Evolutionary conservation across 2,797 vertebrate species (phyloP).

Genomic region (Pantherophis alleghaniensis): DNA sequence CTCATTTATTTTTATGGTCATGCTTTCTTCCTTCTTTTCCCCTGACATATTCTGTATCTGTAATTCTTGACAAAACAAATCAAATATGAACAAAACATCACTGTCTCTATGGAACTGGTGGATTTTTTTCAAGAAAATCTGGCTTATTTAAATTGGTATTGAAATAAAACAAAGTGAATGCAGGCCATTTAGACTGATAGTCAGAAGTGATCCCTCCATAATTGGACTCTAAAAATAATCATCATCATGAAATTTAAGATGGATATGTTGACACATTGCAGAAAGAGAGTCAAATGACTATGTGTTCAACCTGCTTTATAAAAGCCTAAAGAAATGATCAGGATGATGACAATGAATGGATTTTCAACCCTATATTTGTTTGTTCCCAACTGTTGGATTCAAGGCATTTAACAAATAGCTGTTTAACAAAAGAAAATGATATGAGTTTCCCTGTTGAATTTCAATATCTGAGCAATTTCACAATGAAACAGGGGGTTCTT

Average conservation of each 20-base stretch:
- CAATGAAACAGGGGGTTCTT: not conserved
- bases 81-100: conserved; percentile 26
- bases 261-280: not conserved
- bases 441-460: not conserved
- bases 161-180: not conserved
- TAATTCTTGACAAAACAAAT: conserved; percentile 30
- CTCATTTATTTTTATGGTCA: not conserved
- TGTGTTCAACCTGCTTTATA: not conserved
- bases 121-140: not conserved
- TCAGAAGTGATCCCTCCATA: not conserved
- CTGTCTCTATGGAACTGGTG: not conserved
- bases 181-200: not conserved
- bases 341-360: not conserved
- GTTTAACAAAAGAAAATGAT: not conserved
- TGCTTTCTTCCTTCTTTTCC: conserved; percentile 1
- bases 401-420: not conserved
- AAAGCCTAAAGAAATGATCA: not conserved
- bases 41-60: not conserved
- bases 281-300: not conserved
- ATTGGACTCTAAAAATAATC: not conserved
- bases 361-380: not conserved
- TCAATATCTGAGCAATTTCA: not conserved
- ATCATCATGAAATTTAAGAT: not conserved
- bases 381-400: not conserved
- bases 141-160: conserved; percentile 12